Base-by-base conservation (phyloP, 2,797 vertebrate species). In the Microctenopoma lineatum region DNA sequence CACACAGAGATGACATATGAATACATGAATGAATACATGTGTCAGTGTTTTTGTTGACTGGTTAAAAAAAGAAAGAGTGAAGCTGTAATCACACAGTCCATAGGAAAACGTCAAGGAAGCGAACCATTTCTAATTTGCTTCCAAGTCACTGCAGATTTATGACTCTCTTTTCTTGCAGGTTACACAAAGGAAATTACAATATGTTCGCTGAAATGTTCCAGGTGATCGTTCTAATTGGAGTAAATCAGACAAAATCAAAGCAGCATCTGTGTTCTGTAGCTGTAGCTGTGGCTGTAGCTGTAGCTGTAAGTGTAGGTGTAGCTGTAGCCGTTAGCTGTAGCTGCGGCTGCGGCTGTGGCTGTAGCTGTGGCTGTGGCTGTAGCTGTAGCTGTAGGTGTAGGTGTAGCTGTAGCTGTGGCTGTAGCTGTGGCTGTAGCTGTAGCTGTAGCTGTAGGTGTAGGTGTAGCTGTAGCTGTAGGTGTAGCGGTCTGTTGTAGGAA, bases 241-340 rank as follows among this genome's bases (percentile, higher is more conserved):
- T 1, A 11, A 64, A 56, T 13, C 25, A 54, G 70, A 59, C 25
- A 9, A 46, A 21, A 68, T 68, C 55, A 81, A 58, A 75, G 66
- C 53, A 54, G 32, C 70, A 73, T 75, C 75, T 78, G 68, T 70
- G 36, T 44, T 46, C 57, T 58, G 56, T 21, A 21, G 21, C 21
- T 21, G 21, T 21, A 21, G 21, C 21, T 21, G 21, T 21, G 2
- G 21, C 21, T 21, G 21, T 21, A 21, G 21, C 57, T 58, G 56
- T 16, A 29, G 45, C 51, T n/a, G n/a, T n/a, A n/a, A n/a, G n/a
- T n/a, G n/a, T 21, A 21, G 21, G 1, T 21, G 21, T 21, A 21
- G 21, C 21, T 21, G 21, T 21, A 21, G 21, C 21, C n/a, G n/a
- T n/a, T n/a, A n/a, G n/a, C n/a, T n/a, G n/a, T n/a, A n/a, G n/a